A percentile compares a stretch with the other conserved stretches of the same genome.
Conservation (phyloP, 2,888 invertebrate species). For the Oscheius sp. region DNA sequence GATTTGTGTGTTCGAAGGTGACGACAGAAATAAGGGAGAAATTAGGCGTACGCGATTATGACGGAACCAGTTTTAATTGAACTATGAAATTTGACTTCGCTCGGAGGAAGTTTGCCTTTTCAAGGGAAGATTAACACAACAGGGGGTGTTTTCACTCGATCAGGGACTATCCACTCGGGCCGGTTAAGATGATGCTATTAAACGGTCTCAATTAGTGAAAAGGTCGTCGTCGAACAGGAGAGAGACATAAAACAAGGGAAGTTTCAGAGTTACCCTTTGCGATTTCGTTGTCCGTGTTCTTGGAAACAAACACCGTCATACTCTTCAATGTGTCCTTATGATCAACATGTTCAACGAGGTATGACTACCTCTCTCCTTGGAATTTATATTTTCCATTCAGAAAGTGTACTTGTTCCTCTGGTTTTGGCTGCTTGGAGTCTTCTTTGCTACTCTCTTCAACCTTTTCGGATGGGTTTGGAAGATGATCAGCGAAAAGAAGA, state of each 20-base stretch:
- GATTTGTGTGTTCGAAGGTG: not conserved
- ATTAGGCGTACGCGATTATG: too few relatives aligned
- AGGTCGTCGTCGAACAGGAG: slow-evolving; percentile 21
- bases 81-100: not conserved
- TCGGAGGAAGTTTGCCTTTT: slow-evolving; percentile 4
- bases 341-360: slow-evolving; percentile 71
- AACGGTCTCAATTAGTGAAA: slow-evolving; percentile 31
- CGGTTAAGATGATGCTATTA: slow-evolving; percentile 16
- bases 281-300: slow-evolving; percentile 72
- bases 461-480: slow-evolving; percentile 71
- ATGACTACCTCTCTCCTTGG: too few relatives aligned
- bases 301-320: slow-evolving; percentile 72
- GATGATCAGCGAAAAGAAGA: slow-evolving; percentile 2
- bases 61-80: not conserved
- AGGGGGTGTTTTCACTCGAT: not conserved
- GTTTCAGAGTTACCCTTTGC: slow-evolving; percentile 70
- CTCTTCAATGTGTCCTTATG: slow-evolving; percentile 69
- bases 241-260: not conserved
- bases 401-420: slow-evolving; percentile 72
- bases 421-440: slow-evolving; percentile 74
- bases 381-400: too few relatives aligned
- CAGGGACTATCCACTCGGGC: not conserved
- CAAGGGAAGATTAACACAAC: slow-evolving; percentile 9
- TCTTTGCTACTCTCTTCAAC: slow-evolving; percentile 71
- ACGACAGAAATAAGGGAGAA: too few relatives aligned